phyloP scores from a whole-genome alignment of 2,113 vertebrate species.

The Micronycteris hirsuta region DNA sequence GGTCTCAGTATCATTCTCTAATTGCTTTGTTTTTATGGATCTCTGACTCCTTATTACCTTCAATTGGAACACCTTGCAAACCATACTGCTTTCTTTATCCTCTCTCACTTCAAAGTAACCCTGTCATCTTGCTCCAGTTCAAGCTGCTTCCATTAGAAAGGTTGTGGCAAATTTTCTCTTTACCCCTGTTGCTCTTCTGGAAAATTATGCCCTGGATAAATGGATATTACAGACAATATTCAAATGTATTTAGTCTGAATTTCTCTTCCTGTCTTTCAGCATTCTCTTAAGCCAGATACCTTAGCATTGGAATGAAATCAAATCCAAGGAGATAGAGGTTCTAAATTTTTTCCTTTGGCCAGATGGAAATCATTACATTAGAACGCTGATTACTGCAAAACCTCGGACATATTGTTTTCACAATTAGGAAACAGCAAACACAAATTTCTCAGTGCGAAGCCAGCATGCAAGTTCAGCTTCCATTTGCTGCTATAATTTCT shows the following conservation, averaged over 20 bases:
- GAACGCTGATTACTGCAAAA: conserved; percentile 79
- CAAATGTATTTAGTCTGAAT: conserved; percentile 15
- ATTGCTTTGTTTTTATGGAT: conserved; percentile 40
- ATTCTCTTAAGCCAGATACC: conserved; percentile 40
- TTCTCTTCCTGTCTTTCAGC: conserved; percentile 57
- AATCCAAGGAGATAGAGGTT: conserved; percentile 62
- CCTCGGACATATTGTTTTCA: conserved; percentile 71
- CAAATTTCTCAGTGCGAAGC: conserved; percentile 58
- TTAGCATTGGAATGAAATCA: conserved; percentile 59
- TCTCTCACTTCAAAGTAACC: conserved; percentile 46
- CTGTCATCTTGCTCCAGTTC: conserved; percentile 66
- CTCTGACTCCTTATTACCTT: conserved; percentile 52
- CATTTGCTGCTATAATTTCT: conserved; percentile 68
- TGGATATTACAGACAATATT: neutral
- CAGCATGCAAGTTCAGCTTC: conserved; percentile 64
- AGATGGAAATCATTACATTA: conserved; percentile 74
- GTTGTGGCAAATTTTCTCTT: conserved; percentile 38
- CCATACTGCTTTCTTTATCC: conserved; percentile 32
- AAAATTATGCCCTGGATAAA: conserved; percentile 16
- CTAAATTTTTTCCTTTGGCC: conserved; percentile 66
- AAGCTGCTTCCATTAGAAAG: conserved; percentile 56
- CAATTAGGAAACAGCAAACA: conserved; percentile 72
- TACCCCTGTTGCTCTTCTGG: conserved; percentile 18
- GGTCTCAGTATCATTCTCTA: conserved; percentile 32
- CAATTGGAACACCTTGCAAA: neutral